Percentiles rank a stretch among this genome's conserved stretches.
Evolutionary conservation across 2,113 vertebrate species (phyloP).

Genomic region (Phycodurus eques): DNA sequence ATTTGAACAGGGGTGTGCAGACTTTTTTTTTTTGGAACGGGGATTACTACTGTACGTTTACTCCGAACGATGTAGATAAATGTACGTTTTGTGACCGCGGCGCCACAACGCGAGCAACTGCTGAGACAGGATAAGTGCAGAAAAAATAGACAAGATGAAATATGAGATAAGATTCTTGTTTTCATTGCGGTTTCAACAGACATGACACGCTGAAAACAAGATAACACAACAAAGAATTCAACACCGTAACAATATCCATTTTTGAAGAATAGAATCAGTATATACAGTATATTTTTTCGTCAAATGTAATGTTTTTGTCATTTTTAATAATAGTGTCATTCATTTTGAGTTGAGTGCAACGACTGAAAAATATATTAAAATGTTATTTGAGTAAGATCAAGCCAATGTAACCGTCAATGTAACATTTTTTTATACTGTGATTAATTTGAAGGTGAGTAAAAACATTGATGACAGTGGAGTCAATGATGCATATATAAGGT

Average conservation of each 20-base stretch:
- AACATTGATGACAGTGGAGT: too few species aligned
- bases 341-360: too few species aligned
- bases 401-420: too few species aligned
- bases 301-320: too few species aligned
- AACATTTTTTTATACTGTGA: too few species aligned
- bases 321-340: too few species aligned
- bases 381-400: not conserved
- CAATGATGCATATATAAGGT: too few species aligned
- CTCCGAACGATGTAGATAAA: not conserved
- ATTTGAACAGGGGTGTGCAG: not conserved
- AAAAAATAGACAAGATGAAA: not conserved
- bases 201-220: not conserved
- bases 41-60: not conserved
- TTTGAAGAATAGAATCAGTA: too few species aligned
- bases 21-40: not conserved
- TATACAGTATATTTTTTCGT: too few species aligned
- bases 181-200: conserved; percentile 6
- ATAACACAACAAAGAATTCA: not conserved
- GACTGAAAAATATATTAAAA: too few species aligned
- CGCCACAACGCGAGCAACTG: not conserved
- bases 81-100: not conserved
- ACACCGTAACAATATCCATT: too few species aligned
- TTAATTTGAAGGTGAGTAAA: too few species aligned
- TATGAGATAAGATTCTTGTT: conserved; percentile 1
- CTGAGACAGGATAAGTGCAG: not conserved